A percentile compares a stretch with the other conserved stretches of the same genome.
phyloP scores from a whole-genome alignment of 2,888 invertebrate species.

The Caenorhabditis drosophilae region DNA sequence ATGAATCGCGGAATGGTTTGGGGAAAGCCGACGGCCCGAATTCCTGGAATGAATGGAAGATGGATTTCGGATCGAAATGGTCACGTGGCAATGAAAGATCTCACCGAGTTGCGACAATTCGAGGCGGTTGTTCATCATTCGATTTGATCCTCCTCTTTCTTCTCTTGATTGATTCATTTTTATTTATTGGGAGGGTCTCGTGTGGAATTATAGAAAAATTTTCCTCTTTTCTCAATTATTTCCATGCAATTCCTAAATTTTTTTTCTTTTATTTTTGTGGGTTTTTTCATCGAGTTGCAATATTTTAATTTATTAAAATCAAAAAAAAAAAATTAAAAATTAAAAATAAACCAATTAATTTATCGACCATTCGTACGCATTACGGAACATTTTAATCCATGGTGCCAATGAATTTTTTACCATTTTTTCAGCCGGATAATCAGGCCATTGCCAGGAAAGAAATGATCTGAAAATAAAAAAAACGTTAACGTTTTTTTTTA shows the following conservation, averaged over 20 bases:
- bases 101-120: conserved; percentile 66
- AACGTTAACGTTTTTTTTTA: no score
- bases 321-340: background rate
- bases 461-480: conserved; percentile 70
- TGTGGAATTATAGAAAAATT: conserved; percentile 1
- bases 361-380: conserved; percentile 75
- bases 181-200: conserved; percentile 8
- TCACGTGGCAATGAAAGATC: conserved; percentile 68
- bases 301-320: no score
- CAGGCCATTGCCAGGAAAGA: conserved; percentile 88
- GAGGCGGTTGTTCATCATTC: conserved; percentile 67
- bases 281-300: no score
- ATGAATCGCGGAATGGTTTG: conserved; percentile 66
- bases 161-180: conserved; percentile 16
- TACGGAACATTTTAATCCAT: conserved; percentile 89
- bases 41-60: conserved; percentile 63
- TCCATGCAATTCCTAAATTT: no score
- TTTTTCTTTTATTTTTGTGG: no score
- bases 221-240: background rate
- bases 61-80: conserved; percentile 67
- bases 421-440: conserved; percentile 71
- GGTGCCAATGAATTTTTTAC: conserved; percentile 75
- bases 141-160: conserved; percentile 41
- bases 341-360: background rate
- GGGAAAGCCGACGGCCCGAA: conserved; percentile 67